phyloP scores from a whole-genome alignment of 1,140 invertebrate species.

The Hylaeus anthracinus region DNA sequence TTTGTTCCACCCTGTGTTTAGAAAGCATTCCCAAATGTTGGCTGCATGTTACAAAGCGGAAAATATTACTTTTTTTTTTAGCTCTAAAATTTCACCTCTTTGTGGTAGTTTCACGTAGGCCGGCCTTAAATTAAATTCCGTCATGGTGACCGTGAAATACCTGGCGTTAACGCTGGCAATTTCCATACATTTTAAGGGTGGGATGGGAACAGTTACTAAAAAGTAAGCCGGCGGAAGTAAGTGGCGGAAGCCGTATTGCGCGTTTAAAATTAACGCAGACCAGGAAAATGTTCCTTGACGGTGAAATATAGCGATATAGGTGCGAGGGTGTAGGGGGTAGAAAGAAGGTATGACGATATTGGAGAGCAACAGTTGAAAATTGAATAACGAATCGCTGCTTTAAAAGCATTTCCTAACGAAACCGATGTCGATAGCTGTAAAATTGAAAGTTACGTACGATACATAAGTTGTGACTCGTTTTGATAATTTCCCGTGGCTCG shows the following conservation, averaged over 20 bases:
- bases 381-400: too few relatives aligned
- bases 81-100: neutral
- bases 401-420: too few relatives aligned
- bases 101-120: neutral
- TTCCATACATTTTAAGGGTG: neutral
- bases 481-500: neutral
- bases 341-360: too few relatives aligned
- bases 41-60: too few relatives aligned
- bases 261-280: neutral
- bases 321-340: too few relatives aligned
- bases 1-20: too few relatives aligned
- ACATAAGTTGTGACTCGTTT: too few relatives aligned
- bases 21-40: too few relatives aligned
- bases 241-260: neutral
- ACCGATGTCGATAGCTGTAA: too few relatives aligned
- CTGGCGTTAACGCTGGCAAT: neutral
- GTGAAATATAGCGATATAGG: neutral
- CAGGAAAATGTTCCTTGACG: neutral
- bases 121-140: slow-evolving; percentile 29
- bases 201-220: neutral
- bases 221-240: too few relatives aligned
- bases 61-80: neutral
- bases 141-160: neutral
- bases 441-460: too few relatives aligned
- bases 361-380: too few relatives aligned